Evolutionary conservation across 1,140 invertebrate genomes (phyloP), one percentile per base, ranked within the genome.

Genomic region (Triops cancriformis): DNA sequence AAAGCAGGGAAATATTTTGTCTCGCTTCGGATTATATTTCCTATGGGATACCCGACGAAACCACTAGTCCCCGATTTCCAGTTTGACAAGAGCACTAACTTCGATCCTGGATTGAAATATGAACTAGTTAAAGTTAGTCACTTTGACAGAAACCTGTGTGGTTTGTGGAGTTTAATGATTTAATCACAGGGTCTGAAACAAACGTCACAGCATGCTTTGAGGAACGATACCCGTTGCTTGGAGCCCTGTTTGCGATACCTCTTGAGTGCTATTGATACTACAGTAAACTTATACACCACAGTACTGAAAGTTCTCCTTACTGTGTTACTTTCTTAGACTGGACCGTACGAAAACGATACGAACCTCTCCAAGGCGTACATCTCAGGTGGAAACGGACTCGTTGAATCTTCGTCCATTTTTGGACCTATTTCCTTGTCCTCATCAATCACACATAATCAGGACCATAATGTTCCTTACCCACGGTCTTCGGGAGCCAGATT

Each of bases 401-500:
- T 64, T 6, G 51, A 64, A 64, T 28, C 75, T 5, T 64, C 75
- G 23, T 26, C 75, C 14, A 51, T 51, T 23, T 51, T 76, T 26
- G 42, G 43, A 45, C 75, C 75, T 11, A 64, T 51, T 45, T 51
- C 75, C 1, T 76, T 76, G 28, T 41, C 42, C 42, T 6, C 64
- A 76, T 18, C 73, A 79, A 37, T 78, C 12, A 28, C 75, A 6
- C 75, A 76, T 72, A 76, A 75, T 26, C 81, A 83, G 84, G 74
- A 87, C 87, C 80, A 82, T n/a, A 94, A 91, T 81, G 93, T 98
- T 80, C 96, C 96, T 0, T 98, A 97, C 86, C 96, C 96, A 1
- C 87, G 94, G 76, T 98, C 95, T 0, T 97, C 94, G 14, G 95
- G 95, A 5, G 95, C 94, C 0, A 92, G 92, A 83, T 98, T 98